A percentile compares a stretch with the other conserved stretches of the same genome.
These are phyloP conservation scores for Oreocharis arfaki DNA, from an alignment of 2,113 vertebrate genomes.

Conservation along the genomic window DNA sequence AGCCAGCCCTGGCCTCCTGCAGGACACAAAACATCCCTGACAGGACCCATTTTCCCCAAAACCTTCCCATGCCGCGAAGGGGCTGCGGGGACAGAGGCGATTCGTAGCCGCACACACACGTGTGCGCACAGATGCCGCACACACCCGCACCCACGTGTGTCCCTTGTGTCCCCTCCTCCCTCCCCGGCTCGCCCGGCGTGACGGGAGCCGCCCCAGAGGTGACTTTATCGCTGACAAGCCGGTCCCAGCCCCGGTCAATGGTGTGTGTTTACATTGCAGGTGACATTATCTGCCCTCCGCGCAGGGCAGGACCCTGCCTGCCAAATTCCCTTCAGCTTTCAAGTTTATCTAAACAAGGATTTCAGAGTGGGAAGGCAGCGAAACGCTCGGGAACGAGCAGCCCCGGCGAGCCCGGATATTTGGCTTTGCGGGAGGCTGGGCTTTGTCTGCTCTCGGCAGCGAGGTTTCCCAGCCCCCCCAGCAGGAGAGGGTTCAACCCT, in stretches of 20 bases:
- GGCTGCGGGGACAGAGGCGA: neutral
- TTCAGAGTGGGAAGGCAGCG: neutral
- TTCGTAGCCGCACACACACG: rapidly evolving
- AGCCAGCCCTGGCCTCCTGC: no score
- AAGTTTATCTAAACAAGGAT: neutral
- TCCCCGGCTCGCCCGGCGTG: neutral
- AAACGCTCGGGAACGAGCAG: neutral
- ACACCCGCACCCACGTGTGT: neutral
- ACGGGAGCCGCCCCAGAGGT: neutral
- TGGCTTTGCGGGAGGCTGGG: neutral
- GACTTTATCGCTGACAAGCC: neutral
- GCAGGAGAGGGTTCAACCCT: rapidly evolving
- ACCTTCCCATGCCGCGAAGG: rapidly evolving
- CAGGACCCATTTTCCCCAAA: rapidly evolving
- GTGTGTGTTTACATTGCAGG: neutral
- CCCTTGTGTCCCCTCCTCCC: neutral
- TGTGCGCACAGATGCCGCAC: rapidly evolving
- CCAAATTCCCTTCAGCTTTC: neutral
- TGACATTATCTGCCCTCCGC: constrained; percentile 1
- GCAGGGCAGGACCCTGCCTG: constrained; percentile 35
- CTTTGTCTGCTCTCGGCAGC: neutral
- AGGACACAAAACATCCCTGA: rapidly evolving
- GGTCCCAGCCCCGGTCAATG: neutral
- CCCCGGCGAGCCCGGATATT: neutral
- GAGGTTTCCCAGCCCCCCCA: neutral